A percentile compares a stretch with the other conserved stretches of the same genome.
Conservation (phyloP, 2,888 invertebrate species). For the Hofmannophila pseudospretella region DNA sequence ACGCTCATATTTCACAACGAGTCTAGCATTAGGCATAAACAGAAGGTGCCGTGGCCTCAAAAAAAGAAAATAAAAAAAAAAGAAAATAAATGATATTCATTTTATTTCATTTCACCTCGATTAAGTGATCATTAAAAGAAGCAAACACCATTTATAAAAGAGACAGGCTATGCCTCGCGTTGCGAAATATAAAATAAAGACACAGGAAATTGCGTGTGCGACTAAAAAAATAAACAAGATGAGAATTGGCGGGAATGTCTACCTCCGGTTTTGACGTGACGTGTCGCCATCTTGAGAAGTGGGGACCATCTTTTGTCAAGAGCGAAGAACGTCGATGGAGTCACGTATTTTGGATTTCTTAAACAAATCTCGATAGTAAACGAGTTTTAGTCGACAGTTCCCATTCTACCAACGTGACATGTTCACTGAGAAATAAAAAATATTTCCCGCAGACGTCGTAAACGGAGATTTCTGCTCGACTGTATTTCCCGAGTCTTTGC, state of each 20-base stretch:
- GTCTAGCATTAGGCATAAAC: conserved; percentile 59
- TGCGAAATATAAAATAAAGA: conserved; percentile 37
- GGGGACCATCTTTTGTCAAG: conserved; percentile 46
- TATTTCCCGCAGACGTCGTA: neutral
- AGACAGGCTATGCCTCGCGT: conserved; percentile 29
- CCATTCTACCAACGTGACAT: conserved; percentile 12
- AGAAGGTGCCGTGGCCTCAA: conserved; percentile 30
- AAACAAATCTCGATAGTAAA: conserved; percentile 46
- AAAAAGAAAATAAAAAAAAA: conserved; percentile 26
- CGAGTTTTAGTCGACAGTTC: conserved; percentile 28
- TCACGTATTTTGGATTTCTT: conserved; percentile 58
- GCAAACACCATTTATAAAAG: conserved; percentile 55
- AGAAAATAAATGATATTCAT: no score
- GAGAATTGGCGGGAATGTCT: conserved; percentile 37
- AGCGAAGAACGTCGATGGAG: conserved; percentile 50
- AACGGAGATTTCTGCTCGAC: no score
- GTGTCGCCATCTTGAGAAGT: conserved; percentile 46
- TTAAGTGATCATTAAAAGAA: conserved; percentile 63
- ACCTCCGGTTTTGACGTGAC: conserved; percentile 47
- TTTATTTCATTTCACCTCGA: conserved; percentile 61
- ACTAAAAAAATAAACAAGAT: conserved; percentile 42
- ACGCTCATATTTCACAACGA: conserved; percentile 62
- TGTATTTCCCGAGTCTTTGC: no score
- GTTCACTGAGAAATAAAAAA: conserved; percentile 7
- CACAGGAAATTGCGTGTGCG: conserved; percentile 61